Conservation (phyloP, 2,888 invertebrate genomes). For the Heteromyza rotundicornis region DNA sequence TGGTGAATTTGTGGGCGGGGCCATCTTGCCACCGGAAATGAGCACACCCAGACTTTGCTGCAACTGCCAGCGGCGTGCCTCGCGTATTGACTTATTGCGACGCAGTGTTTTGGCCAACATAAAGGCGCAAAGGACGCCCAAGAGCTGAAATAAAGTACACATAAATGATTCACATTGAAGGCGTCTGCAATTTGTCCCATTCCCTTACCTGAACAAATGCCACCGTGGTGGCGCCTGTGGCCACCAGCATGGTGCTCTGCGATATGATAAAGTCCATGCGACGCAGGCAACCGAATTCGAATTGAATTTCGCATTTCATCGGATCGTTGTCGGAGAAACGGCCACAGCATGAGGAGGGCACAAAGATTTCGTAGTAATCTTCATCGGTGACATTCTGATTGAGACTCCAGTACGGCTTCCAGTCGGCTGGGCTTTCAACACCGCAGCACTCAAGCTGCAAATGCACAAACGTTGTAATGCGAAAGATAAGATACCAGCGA, state of each 20-base stretch:
- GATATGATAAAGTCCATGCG: slow-evolving; percentile 70
- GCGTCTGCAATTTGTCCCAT: not conserved
- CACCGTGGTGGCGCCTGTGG: slow-evolving; percentile 79
- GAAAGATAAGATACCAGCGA: not conserved
- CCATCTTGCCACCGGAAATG: slow-evolving; percentile 54
- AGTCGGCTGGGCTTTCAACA: slow-evolving; percentile 69
- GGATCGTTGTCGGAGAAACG: slow-evolving; percentile 37
- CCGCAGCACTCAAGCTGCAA: slow-evolving; percentile 74
- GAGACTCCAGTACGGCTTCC: slow-evolving; percentile 61
- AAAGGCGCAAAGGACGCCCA: slow-evolving; percentile 88
- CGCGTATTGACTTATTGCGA: slow-evolving; percentile 75
- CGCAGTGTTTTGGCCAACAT: slow-evolving; percentile 87
- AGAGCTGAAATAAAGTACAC: slow-evolving; percentile 67
- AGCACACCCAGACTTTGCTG: slow-evolving; percentile 60
- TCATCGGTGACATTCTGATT: slow-evolving; percentile 34
- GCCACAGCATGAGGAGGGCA: slow-evolving; percentile 70
- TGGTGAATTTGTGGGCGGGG: slow-evolving; percentile 46
- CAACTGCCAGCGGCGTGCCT: slow-evolving; percentile 73
- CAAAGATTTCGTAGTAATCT: slow-evolving; percentile 51
- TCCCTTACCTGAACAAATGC: slow-evolving; percentile 77
- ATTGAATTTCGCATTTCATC: slow-evolving; percentile 48
- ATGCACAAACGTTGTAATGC: not conserved
- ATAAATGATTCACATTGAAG: not conserved
- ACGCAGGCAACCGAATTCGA: slow-evolving; percentile 67
- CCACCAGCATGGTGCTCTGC: slow-evolving; percentile 74